Evolutionary conservation across 2,113 vertebrate genomes (phyloP), one percentile per base, ranked within the genome.

Genomic region (Protomyctophum bolini): DNA sequence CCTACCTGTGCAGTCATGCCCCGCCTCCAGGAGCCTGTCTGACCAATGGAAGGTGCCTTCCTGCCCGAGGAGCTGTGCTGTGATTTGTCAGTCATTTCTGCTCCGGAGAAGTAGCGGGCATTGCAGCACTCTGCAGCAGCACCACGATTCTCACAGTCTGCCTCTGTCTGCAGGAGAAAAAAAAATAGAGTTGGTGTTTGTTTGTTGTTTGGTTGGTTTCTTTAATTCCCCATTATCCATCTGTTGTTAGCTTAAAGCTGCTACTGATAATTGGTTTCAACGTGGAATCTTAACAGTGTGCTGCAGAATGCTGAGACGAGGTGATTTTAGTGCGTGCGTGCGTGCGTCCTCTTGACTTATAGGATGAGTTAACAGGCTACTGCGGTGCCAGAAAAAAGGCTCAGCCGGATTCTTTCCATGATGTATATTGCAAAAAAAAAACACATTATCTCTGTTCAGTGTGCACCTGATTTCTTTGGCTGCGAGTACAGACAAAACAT

Each of bases 61-160:
- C 93, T 94, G 0, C 92, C 92, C 0, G 83, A 76, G 51, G 1
- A 91, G 82, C 94, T 95, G 71, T 94, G 94, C 80, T 96, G 94
- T 0, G 95, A 95, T 83, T 97, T 94, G 6, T 96, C 95, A 0
- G 95, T 95, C 79, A 97, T 87, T 54, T 95, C 95, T 41, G 3
- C 33, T 41, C 33, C 33, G 0, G 94, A 95, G 9, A 94, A 92
- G 63, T 94, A 94, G 76, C 94, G 92, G 33, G 33, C 33, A 41
- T 41, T 6, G 33, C 33, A 41, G 33, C 33, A 41, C 33, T 41
- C 33, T 41, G 33, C 3, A 41, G 65, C 93, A 87, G 68, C 93
- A 86, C 95, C 95, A 96, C 63, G 95, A 78, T 96, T 97, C 75
- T 96, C 94, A 2, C 94, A 83, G 41, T 97, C 95, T 0, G 95